Evolutionary conservation across 35 echinoderm and acorn worm species (phyloP).

Genomic region (Eucidaris tribuloides): DNA sequence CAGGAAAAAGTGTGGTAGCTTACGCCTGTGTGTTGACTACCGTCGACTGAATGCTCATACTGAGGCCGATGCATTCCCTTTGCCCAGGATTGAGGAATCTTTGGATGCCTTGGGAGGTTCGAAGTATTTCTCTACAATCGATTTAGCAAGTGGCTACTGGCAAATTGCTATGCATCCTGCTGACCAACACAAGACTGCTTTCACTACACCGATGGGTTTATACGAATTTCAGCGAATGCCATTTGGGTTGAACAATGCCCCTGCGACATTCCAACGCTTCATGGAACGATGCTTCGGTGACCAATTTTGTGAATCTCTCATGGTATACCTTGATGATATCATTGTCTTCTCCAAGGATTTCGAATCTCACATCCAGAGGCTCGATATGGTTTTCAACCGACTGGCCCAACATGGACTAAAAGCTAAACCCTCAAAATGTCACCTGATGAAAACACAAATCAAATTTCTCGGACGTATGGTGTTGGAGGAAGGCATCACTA

Average conservation of each 20-base stretch:
- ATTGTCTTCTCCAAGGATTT: constrained; percentile 47
- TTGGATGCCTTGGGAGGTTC: not conserved
- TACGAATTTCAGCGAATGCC: constrained; percentile 74
- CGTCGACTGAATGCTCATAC: constrained; percentile 35
- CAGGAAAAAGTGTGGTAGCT: constrained; percentile 36
- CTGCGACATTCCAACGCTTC: constrained; percentile 62
- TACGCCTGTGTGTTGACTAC: constrained; percentile 53
- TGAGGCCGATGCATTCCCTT: constrained; percentile 28
- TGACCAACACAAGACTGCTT: constrained; percentile 68
- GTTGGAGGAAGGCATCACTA: constrained; percentile 33
- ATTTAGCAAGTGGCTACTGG: constrained; percentile 42
- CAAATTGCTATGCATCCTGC: constrained; percentile 44
- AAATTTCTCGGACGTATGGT: constrained; percentile 58
- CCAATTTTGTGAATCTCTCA: constrained; percentile 24
- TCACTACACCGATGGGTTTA: constrained; percentile 62
- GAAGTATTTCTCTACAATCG: constrained; percentile 26
- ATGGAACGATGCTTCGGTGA: constrained; percentile 73
- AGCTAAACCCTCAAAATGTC: constrained; percentile 60
- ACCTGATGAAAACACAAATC: constrained; percentile 50
- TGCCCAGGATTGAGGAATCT: constrained; percentile 36
- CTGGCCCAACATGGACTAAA: constrained; percentile 54
- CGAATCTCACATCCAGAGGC: constrained; percentile 18
- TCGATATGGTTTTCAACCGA: constrained; percentile 37
- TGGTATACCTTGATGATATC: constrained; percentile 72
- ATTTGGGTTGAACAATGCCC: constrained; percentile 61